Evolutionary conservation across 2,888 invertebrate species (phyloP), one percentile per base, ranked within the genome.

Genomic region (Aphidius colemani): DNA sequence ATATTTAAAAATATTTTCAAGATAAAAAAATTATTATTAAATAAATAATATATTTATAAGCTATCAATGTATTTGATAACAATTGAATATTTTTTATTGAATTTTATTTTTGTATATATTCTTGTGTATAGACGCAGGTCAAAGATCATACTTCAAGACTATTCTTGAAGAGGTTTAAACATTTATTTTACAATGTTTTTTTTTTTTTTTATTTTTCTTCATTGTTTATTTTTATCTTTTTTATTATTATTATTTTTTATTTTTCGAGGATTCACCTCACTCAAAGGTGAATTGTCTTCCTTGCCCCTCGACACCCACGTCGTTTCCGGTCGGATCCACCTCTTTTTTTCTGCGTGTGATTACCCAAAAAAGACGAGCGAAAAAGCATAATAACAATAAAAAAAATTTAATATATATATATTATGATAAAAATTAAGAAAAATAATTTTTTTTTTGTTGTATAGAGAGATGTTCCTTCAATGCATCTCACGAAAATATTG

Each of bases 401-500:
- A 63, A 69, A 72, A 44, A 65, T 69, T 64, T 61, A 64, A 61
- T 66, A 18, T 18, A 61, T 61, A 58, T 64, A 55, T 53, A 53
- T 45, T 56, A 56, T 18, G 59, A 30, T 30, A 30, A 63, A 69
- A 71, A 70, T 69, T 71, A 67, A 69, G 71, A 75, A 74, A 66
- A 67, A 66, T 61, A 64, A 55, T 49, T 58, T 18, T 63, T 58
- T 53, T 49, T 58, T 70, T 70, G 66, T 56, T 51, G 48, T 59
- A 55, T 53, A 64, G 51, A 56, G 39, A 45, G 40, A 43, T 51
- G 45, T 45, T 56, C 45, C 45, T 60, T 61, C 51, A 49, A 53
- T 71, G 72, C 69, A 71, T 73, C 75, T 78, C 73, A 70, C 74
- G 74, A 76, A 75, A 30, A 76, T 75, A 44, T 74, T 77, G 76